These are phyloP conservation scores for Azorinus chamasolen DNA, from an alignment of 2,888 invertebrate species.

Conservation along the genomic window DNA sequence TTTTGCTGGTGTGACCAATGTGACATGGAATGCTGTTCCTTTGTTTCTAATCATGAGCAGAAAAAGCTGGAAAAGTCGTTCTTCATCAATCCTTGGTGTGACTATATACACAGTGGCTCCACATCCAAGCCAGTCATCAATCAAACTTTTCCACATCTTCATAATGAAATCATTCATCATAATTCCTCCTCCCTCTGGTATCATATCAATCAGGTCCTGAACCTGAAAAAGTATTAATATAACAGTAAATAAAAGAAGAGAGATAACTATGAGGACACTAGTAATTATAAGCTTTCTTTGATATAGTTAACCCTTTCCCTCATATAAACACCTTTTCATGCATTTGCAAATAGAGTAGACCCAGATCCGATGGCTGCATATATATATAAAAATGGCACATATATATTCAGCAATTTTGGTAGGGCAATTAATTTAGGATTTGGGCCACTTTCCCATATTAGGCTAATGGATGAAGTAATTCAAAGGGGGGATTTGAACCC, in stretches of 20 bases:
- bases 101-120: slow-evolving; percentile 81
- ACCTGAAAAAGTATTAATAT: slow-evolving; percentile 75
- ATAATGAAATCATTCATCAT: slow-evolving; percentile 83
- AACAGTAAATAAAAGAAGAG: too few relatives aligned
- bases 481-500: too few relatives aligned
- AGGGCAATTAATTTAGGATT: too few relatives aligned
- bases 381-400: background rate
- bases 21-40: slow-evolving; percentile 79
- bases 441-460: too few relatives aligned
- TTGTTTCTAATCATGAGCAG: slow-evolving; percentile 82
- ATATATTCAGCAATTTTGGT: background rate
- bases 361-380: background rate
- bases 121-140: slow-evolving; percentile 83
- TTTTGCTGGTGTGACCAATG: slow-evolving; percentile 79
- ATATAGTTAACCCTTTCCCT: too few relatives aligned
- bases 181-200: slow-evolving; percentile 83
- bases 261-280: background rate
- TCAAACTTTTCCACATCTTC: slow-evolving; percentile 81
- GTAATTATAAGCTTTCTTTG: too few relatives aligned
- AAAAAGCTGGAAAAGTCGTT: slow-evolving; percentile 80
- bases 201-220: slow-evolving; percentile 80
- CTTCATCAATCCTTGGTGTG: slow-evolving; percentile 82
- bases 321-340: too few relatives aligned
- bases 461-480: too few relatives aligned
- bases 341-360: too few relatives aligned